Base-by-base conservation (phyloP, 2,113 vertebrate genomes). In the Tetrao urogallus region DNA sequence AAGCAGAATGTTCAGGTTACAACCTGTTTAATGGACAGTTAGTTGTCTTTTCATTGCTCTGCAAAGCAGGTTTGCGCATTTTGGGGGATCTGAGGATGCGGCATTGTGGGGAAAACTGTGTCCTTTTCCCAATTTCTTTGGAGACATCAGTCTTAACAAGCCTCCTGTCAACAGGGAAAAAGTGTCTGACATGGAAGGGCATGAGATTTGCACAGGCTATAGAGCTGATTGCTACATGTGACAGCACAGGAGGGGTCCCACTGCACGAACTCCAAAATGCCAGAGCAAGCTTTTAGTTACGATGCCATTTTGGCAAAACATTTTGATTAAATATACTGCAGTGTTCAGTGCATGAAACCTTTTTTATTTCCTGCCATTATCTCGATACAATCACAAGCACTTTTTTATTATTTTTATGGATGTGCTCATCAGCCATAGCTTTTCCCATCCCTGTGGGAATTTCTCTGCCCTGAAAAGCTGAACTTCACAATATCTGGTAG, bases 401-500 rank as follows among this genome's bases (percentile, higher is more conserved):
- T 90, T 71, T 92, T 93, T 93, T 67, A 95, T 94, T 83, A 74
- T 96, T 93, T 95, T 90, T 90, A 64, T 88, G 86, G 80, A 85
- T 90, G 73, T 94, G 88, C 88, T 95, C 88, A 86, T 96, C 95
- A 95, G 86, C 82, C 91, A 80, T 60, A 90, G 65, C 91, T 88
- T 86, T 93, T 74, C 79, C 65, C 7, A 3, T 90, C 86, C 83
- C 88, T 18, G 20, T 22, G 90, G 90, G 92, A 65, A 72, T 91
- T 84, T 65, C 52, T 32, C 65, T 96, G 70, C 79, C 65, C 76
- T 88, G 69, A 64, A 86, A 94, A 86, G 93, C 90, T 91, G 92
- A 91, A 94, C 86, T 72, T 88, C 76, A 47, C 80, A 65, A 30
- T 74, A 21, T 57, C 65, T 71, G 54, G 47, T 52, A 84, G 80